These are phyloP conservation scores for Sarcophaga subvicina DNA, from an alignment of 2,888 invertebrate genomes.

Conservation along the genomic window DNA sequence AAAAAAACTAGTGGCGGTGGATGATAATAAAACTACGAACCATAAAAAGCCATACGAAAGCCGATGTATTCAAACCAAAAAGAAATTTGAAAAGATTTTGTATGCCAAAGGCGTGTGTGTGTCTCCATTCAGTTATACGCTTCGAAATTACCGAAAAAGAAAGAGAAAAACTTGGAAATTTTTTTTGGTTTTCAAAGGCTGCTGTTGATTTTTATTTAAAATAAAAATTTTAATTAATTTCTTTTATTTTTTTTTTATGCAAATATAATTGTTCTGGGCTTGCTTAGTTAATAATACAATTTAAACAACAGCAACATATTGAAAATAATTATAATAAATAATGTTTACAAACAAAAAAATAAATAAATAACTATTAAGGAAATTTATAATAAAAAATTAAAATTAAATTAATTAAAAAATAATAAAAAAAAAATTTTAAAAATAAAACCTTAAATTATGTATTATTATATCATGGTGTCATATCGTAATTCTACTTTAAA, in stretches of 20 bases:
- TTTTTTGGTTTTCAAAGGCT: conserved; percentile 2
- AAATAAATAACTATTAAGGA: conserved; percentile 47
- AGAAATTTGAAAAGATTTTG: neutral
- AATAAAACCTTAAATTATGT: neutral
- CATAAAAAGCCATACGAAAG: neutral
- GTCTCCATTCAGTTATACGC: conserved; percentile 31
- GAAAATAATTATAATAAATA: conserved; percentile 30
- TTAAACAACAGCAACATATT: conserved; percentile 72
- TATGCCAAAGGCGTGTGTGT: conserved; percentile 25
- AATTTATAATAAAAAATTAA: neutral
- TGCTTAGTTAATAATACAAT: conserved; percentile 74
- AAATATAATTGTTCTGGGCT: conserved; percentile 76
- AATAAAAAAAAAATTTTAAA: conserved; percentile 26
- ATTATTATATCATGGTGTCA: conserved; percentile 81
- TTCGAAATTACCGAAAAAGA: neutral
- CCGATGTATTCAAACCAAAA: conserved; percentile 6
- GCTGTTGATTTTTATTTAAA: neutral
- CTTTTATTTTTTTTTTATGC: conserved; percentile 1
- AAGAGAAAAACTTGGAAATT: neutral
- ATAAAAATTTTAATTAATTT: neutral
- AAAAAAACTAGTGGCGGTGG: conserved; percentile 54
- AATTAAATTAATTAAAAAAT: neutral
- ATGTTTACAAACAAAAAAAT: neutral
- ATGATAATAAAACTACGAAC: neutral
- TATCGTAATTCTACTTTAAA: conserved; percentile 80